Evolutionary conservation across 2,113 vertebrate genomes (phyloP), one percentile per base, ranked within the genome.

Genomic region (Cottus gobio): DNA sequence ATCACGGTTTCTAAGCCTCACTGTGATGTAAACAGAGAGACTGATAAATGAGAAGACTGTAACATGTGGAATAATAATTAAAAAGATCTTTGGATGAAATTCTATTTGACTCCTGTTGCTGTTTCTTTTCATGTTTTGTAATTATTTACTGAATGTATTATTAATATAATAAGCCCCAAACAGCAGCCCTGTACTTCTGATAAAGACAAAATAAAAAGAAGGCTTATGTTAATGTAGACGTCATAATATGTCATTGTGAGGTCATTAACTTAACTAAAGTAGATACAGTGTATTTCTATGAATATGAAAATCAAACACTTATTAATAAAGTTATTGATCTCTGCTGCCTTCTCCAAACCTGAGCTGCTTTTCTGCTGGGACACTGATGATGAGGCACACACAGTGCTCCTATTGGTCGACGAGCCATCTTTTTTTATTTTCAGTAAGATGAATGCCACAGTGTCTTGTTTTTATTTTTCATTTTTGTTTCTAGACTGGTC

Each of bases 331-430:
- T 39, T 0, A 13, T 15, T 30, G 1, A 30, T 5, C 9, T 44
- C 7, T 9, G 30, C 31, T 26, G 6, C 0, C 10, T 54, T 62
- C 4, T 0, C 1, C 2, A 62, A 89, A 92, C 85, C 83, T 89
- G 30, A 18, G 9, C 0, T 28, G 15, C 30, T 46, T 57, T 70
- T 90, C 85, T 57, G 54, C 80, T 1, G 71, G 54, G 86, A 77
- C 12, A 93, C 92, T 22, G 83, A 81, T 90, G 90, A 93, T 9
- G 90, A 72, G 0, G 7, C 0, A 48, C 30, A 42, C 1, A 57
- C 6, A 2, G 0, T 13, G 16, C 22, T 81, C 7, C 54, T 10
- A 94, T 93, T 93, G 91, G 90, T 28, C 39, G 4, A 30, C 10
- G 7, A 28, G 1, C 0, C 3, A 4, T 37, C 30, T 52, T 50